Evolutionary conservation across 1,140 invertebrate genomes (phyloP).

Genomic region (Goniozus legneri): DNA sequence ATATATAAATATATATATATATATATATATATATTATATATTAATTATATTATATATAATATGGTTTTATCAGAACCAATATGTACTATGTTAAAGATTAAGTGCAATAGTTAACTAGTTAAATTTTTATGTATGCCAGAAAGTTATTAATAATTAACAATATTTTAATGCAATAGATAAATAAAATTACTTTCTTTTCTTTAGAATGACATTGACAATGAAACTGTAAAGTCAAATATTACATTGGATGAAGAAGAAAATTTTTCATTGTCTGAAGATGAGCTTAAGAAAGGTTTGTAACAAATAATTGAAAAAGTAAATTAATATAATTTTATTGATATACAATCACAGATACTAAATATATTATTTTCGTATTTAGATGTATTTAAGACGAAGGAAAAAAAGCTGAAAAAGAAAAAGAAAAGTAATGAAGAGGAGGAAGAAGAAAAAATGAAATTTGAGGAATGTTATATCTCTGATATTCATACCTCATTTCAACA

Average conservation of each 20-base stretch:
- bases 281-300: constrained; percentile 69
- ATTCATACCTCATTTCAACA: constrained; percentile 79
- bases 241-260: constrained; percentile 38
- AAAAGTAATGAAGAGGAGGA: constrained; percentile 50
- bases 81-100: background rate
- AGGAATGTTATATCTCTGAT: constrained; percentile 70
- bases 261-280: constrained; percentile 66
- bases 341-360: background rate
- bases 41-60: constrained; percentile 19
- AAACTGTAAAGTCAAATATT: too few species aligned
- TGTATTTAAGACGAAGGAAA: constrained; percentile 41
- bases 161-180: background rate
- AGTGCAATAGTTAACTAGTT: background rate
- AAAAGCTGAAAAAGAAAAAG: constrained; percentile 33
- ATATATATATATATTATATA: too few species aligned
- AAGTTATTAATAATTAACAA: too few species aligned
- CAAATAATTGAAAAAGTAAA: too few species aligned
- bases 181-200: constrained; percentile 5
- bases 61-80: too few species aligned
- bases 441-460: constrained; percentile 65
- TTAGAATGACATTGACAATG: constrained; percentile 24
- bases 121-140: too few species aligned
- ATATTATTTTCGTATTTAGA: constrained; percentile 28
- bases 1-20: too few species aligned
- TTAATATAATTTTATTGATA: constrained; percentile 56